Evolutionary conservation across 2,113 vertebrate genomes (phyloP).

Genomic region (Turdus rufiventris): DNA sequence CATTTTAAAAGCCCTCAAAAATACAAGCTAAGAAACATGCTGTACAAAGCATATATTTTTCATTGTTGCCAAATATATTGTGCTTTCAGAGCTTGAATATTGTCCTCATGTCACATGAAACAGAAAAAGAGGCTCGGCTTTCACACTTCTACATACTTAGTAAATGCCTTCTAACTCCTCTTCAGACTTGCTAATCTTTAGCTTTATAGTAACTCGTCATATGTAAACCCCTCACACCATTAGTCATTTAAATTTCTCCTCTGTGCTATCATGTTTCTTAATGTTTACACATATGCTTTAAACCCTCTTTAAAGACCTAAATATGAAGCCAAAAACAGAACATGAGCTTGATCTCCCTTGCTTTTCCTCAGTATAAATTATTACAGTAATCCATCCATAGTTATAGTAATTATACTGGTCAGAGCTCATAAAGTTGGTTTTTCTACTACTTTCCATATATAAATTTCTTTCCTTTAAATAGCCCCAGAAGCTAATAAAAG

Average conservation of each 20-base stretch:
- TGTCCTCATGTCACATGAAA: background rate
- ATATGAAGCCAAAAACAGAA: background rate
- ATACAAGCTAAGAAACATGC: background rate
- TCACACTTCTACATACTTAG: background rate
- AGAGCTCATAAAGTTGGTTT: background rate
- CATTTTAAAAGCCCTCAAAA: background rate
- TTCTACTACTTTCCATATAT: background rate
- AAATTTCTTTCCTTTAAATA: background rate
- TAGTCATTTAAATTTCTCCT: background rate
- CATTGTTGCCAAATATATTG: background rate
- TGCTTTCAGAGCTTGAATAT: background rate
- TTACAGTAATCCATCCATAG: background rate
- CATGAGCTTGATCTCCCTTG: background rate
- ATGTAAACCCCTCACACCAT: background rate
- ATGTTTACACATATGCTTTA: background rate
- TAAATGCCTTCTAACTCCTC: background rate
- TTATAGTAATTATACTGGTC: background rate
- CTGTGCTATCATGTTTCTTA: background rate
- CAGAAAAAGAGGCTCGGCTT: background rate
- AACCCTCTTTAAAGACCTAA: background rate
- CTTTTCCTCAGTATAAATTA: background rate
- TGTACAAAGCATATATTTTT: background rate
- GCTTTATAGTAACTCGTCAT: background rate
- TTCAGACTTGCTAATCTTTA: background rate
- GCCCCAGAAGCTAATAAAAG: background rate